Conservation (phyloP, 2,113 vertebrate genomes). For the Brienomyrus longianalis region DNA sequence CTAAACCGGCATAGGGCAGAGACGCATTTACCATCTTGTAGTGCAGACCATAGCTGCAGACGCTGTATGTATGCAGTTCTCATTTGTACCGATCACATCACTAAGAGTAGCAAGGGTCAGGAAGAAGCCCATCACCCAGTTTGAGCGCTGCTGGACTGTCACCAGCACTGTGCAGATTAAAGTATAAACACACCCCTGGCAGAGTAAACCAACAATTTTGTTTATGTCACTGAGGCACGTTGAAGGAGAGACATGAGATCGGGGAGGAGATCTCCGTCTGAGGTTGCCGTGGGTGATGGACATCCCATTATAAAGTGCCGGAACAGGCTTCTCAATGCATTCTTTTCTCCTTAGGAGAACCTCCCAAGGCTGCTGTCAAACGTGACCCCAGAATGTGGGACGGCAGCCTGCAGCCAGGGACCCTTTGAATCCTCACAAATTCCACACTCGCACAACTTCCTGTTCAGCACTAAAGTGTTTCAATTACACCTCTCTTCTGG, state of each 20-base stretch:
- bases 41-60: background rate
- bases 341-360: conserved; percentile 23
- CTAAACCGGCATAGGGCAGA: background rate
- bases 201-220: background rate
- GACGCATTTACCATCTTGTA: background rate
- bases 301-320: background rate
- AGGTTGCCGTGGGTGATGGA: background rate
- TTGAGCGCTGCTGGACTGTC: background rate
- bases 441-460: background rate
- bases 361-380: conserved; percentile 18
- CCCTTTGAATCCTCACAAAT: background rate
- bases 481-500: background rate
- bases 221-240: background rate
- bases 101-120: background rate
- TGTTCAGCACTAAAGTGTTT: background rate
- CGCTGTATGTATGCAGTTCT: background rate
- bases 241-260: background rate
- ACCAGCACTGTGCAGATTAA: background rate
- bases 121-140: background rate
- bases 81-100: background rate
- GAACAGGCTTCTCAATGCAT: background rate
- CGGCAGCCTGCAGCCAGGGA: conserved; percentile 11
- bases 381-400: background rate
- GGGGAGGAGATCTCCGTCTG: background rate
- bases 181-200: background rate